Base-by-base conservation (phyloP, 2,888 invertebrate genomes). In the Onchidella celtica region DNA sequence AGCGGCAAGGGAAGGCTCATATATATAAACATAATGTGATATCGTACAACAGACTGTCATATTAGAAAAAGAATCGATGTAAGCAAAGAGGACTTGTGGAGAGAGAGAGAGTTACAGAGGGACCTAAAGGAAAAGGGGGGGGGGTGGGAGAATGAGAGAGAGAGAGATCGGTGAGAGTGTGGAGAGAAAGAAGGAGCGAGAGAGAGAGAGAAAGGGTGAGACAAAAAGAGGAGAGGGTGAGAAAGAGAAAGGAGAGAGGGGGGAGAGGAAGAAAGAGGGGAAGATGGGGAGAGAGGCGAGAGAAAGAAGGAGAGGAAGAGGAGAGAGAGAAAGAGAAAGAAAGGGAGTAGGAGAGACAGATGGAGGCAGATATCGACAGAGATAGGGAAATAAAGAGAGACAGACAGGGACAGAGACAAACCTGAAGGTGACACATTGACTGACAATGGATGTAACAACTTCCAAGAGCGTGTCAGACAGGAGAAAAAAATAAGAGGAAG, bases 351-450 rank as follows among this genome's bases (percentile, higher is more conserved):
- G 27, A 24, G 24, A 32, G 47, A 24, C 14, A 55, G 47, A 40
- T 2, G 34, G 32, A 59, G 9, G 24, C 34, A 59, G n/a, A 59
- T 17, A 59, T 24, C 24, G 32, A 59, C 17, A 69, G 40, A 38
- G n/a, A 6, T 14, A 32, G 27, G 3, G 36, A 36, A 3, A 69
- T 21, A 69, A 36, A 69, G 40, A 36, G 36, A 2, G 69, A 69
- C 21, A 69, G 69, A 69, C n/a, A 34, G 40, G 38, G n/a, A 69
- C n/a, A 34, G 69, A 69, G 40, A 69, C n/a, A 69, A 36, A 69
- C 9, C 9, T 17, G 27, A 63, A 14, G n/a, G n/a, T n/a, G 17
- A 55, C 55, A 55, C 17, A 55, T 14, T 55, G 55, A 65, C 17
- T 65, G 11, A 27, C 24, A 65, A 27, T 70, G 27, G 17, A 11